A percentile compares a stretch with the other conserved stretches of the same genome.
Evolutionary conservation across 2,888 invertebrate species (phyloP).

Genomic region (Leptinotarsa haldemani): DNA sequence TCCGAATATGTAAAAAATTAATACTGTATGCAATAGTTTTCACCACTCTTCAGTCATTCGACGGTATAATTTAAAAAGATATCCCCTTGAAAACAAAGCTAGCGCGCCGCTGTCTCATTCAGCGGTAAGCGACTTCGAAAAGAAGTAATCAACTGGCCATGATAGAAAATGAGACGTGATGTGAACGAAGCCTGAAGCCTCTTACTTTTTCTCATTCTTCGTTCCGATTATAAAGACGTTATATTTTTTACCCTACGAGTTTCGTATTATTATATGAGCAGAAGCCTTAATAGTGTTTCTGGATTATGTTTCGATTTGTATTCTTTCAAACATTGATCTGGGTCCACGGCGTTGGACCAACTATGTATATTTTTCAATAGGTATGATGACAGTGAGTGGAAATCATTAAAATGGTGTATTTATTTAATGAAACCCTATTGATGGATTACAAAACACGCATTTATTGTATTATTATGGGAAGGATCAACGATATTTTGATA

Average conservation of each 20-base stretch:
- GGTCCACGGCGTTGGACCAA: neutral
- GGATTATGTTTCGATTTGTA: neutral
- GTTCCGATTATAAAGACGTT: slow-evolving; percentile 51
- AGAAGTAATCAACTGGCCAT: slow-evolving; percentile 46
- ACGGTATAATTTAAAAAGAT: neutral
- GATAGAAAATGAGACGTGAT: slow-evolving; percentile 50
- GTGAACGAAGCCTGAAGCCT: slow-evolving; percentile 34
- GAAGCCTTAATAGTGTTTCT: slow-evolving; percentile 11
- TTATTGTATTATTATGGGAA: too few relatives aligned
- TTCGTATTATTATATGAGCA: slow-evolving; percentile 29
- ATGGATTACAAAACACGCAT: too few relatives aligned
- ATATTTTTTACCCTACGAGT: slow-evolving; percentile 40
- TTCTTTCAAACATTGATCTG: neutral
- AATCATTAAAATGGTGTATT: too few relatives aligned
- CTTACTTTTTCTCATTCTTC: slow-evolving; percentile 37
- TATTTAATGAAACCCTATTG: too few relatives aligned
- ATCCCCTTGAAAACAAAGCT: neutral
- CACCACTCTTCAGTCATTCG: neutral
- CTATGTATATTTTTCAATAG: too few relatives aligned
- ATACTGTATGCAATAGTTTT: too few relatives aligned
- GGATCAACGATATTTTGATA: too few relatives aligned
- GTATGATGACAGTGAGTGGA: too few relatives aligned
- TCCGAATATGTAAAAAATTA: too few relatives aligned
- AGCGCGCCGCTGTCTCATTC: slow-evolving; percentile 5
- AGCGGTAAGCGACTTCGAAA: slow-evolving; percentile 20